Percentiles rank a stretch among this genome's conserved stretches.
These are phyloP conservation scores for Seriola aureovittata DNA, from an alignment of 2,113 vertebrate genomes.

Conservation along the genomic window DNA sequence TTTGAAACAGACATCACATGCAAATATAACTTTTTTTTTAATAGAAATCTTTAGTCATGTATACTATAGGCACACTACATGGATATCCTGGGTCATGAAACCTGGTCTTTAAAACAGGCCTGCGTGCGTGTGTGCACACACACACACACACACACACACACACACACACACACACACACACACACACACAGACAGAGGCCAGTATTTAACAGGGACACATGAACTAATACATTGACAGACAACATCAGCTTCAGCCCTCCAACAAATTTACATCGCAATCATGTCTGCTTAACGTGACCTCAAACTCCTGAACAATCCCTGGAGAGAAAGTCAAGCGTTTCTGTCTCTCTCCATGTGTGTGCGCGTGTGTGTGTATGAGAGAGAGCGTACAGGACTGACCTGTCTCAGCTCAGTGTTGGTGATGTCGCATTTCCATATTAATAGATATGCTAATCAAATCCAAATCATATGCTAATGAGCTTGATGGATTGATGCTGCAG, in stretches of 20 bases:
- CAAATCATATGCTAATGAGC: slow-evolving; percentile 81
- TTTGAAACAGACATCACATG: background rate
- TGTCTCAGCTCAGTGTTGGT: slow-evolving; percentile 53
- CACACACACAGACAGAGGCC: background rate
- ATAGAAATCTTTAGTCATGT: background rate
- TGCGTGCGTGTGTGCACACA: background rate
- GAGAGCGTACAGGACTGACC: slow-evolving; percentile 29
- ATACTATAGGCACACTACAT: too few species aligned
- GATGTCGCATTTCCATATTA: slow-evolving; percentile 81
- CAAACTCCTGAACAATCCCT: slow-evolving; percentile 49
- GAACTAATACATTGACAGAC: slow-evolving; percentile 22
- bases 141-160: background rate
- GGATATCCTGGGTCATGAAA: background rate
- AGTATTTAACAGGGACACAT: slow-evolving; percentile 13
- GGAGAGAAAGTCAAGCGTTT: slow-evolving; percentile 40
- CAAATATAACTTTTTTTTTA: background rate
- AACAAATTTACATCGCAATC: slow-evolving; percentile 62
- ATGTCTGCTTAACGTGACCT: slow-evolving; percentile 55
- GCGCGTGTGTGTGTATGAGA: slow-evolving; percentile 5
- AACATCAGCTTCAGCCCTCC: slow-evolving; percentile 29
- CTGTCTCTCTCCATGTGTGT: background rate
- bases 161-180: slow-evolving; percentile 7
- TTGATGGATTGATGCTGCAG: slow-evolving; percentile 78
- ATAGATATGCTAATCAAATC: slow-evolving; percentile 83
- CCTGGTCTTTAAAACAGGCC: background rate